Conservation (phyloP, 2,113 vertebrate genomes). For the Microcebus ravelobensis region DNA sequence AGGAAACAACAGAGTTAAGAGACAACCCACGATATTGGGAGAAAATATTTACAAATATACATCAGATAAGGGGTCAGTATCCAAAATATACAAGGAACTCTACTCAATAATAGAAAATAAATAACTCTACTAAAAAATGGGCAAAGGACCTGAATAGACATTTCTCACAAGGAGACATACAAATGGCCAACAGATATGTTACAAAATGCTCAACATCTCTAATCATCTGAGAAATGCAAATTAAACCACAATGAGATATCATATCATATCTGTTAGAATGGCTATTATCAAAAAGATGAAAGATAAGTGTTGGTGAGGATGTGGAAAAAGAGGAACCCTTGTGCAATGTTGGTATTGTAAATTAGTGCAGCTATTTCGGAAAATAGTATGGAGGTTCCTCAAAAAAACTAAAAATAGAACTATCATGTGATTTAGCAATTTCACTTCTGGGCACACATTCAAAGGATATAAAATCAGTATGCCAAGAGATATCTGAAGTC, state of each 20-base stretch:
- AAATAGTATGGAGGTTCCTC: not conserved
- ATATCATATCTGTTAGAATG: not conserved
- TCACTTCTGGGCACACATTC: not conserved
- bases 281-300: not conserved
- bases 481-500: not conserved
- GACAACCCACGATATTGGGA: not conserved
- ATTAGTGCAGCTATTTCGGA: not conserved
- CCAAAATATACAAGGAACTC: not conserved
- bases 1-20: not conserved
- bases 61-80: not conserved
- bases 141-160: not conserved
- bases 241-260: not conserved
- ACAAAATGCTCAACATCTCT: not conserved
- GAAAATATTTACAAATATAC: not conserved
- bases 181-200: not conserved
- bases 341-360: not conserved
- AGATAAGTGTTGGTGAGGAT: not conserved
- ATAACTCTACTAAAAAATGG: not conserved
- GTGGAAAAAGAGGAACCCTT: not conserved
- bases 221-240: not conserved
- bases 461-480: not conserved
- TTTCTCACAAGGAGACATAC: not conserved
- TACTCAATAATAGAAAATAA: not conserved
- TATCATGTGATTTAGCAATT: not conserved
- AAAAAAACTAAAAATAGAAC: not conserved